Evolutionary conservation across 37 sponge, comb jelly and placozoan species (phyloP).

Genomic region (Spongilla lacustris): DNA sequence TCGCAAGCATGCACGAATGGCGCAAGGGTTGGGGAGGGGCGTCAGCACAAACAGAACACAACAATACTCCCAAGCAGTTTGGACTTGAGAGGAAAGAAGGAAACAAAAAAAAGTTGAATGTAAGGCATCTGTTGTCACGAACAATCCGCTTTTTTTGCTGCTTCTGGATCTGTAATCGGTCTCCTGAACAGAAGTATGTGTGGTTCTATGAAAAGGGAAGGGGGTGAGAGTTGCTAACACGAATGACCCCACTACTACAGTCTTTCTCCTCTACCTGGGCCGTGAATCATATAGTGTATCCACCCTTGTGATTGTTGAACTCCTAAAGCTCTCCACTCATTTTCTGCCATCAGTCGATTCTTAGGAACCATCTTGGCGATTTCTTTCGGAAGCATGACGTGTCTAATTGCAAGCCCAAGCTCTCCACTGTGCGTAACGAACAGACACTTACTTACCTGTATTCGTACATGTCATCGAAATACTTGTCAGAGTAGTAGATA

Average conservation of each 20-base stretch:
- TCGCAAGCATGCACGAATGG: background rate
- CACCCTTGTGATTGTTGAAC: conserved; percentile 96
- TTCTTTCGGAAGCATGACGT: conserved; percentile 95
- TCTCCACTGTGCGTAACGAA: background rate
- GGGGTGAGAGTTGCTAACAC: background rate
- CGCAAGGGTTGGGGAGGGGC: background rate
- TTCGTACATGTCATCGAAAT: conserved; percentile 87
- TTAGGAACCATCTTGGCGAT: conserved; percentile 82
- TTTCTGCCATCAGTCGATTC: conserved; percentile 82
- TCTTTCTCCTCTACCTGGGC: conserved; percentile 63
- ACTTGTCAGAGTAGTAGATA: conserved; percentile 95
- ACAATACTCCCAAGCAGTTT: background rate
- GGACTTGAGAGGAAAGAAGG: background rate
- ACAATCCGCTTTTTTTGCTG: conserved; percentile 36
- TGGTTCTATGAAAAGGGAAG: conserved; percentile 63
- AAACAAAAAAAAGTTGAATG: background rate
- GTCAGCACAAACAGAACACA: background rate
- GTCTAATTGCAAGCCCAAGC: conserved; percentile 49
- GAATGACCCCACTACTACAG: background rate
- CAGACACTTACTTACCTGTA: conserved; percentile 84
- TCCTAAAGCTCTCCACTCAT: conserved; percentile 90
- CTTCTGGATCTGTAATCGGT: conserved; percentile 72
- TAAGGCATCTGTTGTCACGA: background rate
- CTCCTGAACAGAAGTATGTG: conserved; percentile 94
- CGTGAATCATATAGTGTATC: conserved; percentile 95